phyloP scores from a whole-genome alignment of 92 coral and sea anemone species.

The Virgularia gustaviana region DNA sequence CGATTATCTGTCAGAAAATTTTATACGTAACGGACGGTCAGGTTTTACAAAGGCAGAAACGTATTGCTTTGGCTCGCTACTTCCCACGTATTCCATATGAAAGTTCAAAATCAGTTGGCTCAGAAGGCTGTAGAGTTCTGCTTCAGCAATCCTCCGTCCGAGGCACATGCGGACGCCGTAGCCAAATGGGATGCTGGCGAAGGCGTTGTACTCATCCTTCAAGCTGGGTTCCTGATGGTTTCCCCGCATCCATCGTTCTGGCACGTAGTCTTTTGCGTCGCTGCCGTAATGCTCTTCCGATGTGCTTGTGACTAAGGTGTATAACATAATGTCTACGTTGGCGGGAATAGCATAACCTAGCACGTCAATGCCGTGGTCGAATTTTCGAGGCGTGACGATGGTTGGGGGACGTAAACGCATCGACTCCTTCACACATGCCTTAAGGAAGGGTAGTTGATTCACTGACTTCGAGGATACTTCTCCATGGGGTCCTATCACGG shows the following conservation, averaged over 20 bases:
- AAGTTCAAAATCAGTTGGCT: no score
- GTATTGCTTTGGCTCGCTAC: no score
- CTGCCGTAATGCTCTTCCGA: slow-evolving; percentile 43
- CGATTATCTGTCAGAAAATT: no score
- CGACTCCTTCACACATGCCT: slow-evolving; percentile 35
- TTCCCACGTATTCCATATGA: no score
- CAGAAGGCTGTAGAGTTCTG: no score
- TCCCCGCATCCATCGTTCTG: slow-evolving; percentile 59
- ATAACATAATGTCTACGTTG: slow-evolving; percentile 18
- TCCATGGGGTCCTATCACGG: not conserved
- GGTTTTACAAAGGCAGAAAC: no score
- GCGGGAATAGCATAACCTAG: slow-evolving; percentile 25
- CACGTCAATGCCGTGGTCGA: slow-evolving; percentile 20
- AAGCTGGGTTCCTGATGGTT: no score
- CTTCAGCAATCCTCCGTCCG: no score
- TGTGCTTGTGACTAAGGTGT: slow-evolving; percentile 17
- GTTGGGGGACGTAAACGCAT: slow-evolving; percentile 32
- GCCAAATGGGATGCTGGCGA: no score
- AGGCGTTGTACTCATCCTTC: no score
- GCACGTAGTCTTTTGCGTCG: slow-evolving; percentile 27
- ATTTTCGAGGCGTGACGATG: slow-evolving; percentile 17
- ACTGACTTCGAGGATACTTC: slow-evolving; percentile 10
- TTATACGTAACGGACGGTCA: no score
- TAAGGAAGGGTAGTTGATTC: slow-evolving; percentile 18
- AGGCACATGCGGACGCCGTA: no score